Percentiles rank a stretch among this genome's conserved stretches.
phyloP scores from a whole-genome alignment of 2,888 invertebrate genomes.

The Microctonus brassicae region DNA sequence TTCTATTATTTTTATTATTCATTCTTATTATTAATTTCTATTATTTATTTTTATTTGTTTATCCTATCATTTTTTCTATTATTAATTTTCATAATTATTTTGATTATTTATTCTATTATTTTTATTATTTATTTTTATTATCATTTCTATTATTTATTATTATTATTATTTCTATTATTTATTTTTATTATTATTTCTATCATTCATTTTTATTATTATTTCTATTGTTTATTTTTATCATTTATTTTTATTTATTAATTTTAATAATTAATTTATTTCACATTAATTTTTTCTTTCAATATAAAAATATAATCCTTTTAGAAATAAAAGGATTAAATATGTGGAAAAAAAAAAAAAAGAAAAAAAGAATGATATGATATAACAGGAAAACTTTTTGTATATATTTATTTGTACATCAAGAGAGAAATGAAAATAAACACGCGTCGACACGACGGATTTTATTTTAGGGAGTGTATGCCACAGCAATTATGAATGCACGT shows the following conservation, averaged over 20 bases:
- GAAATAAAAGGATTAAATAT: neutral
- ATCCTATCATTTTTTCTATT: no score
- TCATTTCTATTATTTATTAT: no score
- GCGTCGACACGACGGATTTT: constrained; percentile 46
- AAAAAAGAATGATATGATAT: neutral
- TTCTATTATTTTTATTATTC: neutral
- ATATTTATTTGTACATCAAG: neutral
- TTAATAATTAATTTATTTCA: neutral
- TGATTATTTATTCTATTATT: no score
- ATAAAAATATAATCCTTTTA: neutral
- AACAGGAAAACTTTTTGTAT: neutral
- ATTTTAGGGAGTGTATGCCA: constrained; percentile 60
- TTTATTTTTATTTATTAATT: neutral
- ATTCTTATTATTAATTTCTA: no score
- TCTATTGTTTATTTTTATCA: no score
- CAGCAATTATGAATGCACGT: constrained; percentile 65
- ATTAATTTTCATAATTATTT: no score
- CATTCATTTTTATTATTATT: no score
- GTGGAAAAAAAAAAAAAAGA: neutral
- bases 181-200: no score
- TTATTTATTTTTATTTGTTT: no score
- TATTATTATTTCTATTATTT: no score
- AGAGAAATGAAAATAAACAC: constrained; percentile 31
- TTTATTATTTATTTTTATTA: no score
- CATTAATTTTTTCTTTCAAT: neutral